Evolutionary conservation across 2,113 vertebrate genomes (phyloP), one percentile per base, ranked within the genome.

Genomic region (Trematomus loennbergii): DNA sequence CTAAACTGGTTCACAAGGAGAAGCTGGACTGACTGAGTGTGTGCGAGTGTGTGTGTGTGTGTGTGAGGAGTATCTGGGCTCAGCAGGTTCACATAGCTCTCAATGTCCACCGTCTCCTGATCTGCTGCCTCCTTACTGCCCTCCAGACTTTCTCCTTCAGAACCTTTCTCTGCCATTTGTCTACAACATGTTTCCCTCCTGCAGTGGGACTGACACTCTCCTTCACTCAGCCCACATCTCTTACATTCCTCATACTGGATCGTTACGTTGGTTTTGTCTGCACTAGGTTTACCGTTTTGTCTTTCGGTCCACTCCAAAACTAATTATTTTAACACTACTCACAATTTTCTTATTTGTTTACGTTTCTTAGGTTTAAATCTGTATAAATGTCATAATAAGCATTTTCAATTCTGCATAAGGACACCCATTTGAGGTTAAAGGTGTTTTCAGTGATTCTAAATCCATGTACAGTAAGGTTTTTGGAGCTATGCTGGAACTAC

Each of bases 1-100:
- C 98, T 61, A 98, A 96, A 89, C 92, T 99, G 85, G 98, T 99
- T 84, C 98, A 99, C 93, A 99, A 99, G 76, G 97, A 99, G 93
- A 99, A 99, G 96, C 96, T 98, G 96, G 98, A 99, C 95, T 99
- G 96, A 99, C 95, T 93, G 20, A 67, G 87, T 10, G 84, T 96
- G 94, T 15, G 7, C 12, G 12, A 10, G 43, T 20, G n/a, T 4
- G 1, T 17, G 29, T 33, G n/a, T n/a, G 29, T 94, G 90, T 93
- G 85, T 96, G 95, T 95, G 94, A 92, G 95, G 95, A 96, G 94
- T 94, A 89, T 94, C 94, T 95, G 72, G 87, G 94, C 87, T 85
- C 78, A 40, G 91, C 94, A 87, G 92, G 93, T 87, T 93, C 95
- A 85, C 82, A 91, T 59, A 82, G 79, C 74, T 82, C 60, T 29